Conservation (phyloP, 2,113 vertebrate species). For the Hypomesus transpacificus region DNA sequence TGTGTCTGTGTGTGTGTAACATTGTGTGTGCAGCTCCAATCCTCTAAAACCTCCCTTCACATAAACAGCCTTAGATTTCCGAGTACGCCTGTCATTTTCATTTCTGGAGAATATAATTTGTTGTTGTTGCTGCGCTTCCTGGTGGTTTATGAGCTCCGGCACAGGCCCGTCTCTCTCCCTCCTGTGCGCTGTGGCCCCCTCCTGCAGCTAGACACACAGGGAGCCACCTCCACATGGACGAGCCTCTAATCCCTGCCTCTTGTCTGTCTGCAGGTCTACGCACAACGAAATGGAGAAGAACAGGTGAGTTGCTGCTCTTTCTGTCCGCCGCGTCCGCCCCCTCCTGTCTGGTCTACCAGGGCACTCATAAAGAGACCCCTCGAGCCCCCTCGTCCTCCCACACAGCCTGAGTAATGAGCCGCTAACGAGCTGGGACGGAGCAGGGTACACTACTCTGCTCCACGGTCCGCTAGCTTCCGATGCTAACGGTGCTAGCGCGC, state of each 20-base stretch:
- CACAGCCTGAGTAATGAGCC: too few species aligned
- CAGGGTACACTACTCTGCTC: too few species aligned
- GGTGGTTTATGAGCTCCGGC: slow-evolving; percentile 43
- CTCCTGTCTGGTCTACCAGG: too few species aligned
- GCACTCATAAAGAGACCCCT: too few species aligned
- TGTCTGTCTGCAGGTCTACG: slow-evolving; percentile 82
- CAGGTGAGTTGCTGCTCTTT: slow-evolving; percentile 72
- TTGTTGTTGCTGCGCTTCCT: slow-evolving; percentile 15
- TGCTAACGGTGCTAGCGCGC: too few species aligned
- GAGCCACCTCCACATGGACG: background rate
- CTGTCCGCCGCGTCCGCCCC: too few species aligned
- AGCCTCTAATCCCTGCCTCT: too few species aligned
- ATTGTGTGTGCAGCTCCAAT: background rate
- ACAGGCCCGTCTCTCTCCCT: slow-evolving; percentile 27
- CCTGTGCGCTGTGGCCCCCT: slow-evolving; percentile 7
- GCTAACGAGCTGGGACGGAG: too few species aligned
- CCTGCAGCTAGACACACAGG: slow-evolving; percentile 12
- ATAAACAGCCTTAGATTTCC: slow-evolving; percentile 18
- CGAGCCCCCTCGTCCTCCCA: too few species aligned
- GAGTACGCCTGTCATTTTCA: slow-evolving; percentile 17
- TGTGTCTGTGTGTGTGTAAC: background rate
- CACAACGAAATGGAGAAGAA: slow-evolving; percentile 99
- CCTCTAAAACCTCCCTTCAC: slow-evolving; percentile 10
- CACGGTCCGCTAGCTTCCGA: too few species aligned
- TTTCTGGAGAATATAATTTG: slow-evolving; percentile 34